These are phyloP conservation scores for Drepanosiphum platanoidis DNA, from an alignment of 2,888 invertebrate genomes.

Conservation along the genomic window DNA sequence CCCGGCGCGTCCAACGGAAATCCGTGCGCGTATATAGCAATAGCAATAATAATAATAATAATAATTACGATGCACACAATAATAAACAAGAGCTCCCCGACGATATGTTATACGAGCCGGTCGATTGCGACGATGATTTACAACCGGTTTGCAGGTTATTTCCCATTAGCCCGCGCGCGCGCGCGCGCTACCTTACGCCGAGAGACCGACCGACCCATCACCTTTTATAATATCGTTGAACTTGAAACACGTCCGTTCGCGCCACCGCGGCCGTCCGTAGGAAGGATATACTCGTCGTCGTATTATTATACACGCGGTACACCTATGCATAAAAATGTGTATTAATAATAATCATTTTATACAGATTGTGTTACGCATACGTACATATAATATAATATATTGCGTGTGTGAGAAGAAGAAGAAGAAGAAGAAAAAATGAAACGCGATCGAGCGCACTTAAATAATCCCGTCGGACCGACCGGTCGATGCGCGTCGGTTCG, in stretches of 20 bases:
- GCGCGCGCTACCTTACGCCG: slow-evolving; percentile 8
- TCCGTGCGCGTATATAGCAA: neutral
- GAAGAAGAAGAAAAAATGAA: no score
- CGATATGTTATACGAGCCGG: slow-evolving; percentile 6
- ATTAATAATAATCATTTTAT: neutral
- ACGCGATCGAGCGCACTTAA: no score
- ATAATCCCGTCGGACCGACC: neutral
- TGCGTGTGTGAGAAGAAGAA: no score
- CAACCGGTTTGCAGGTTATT: slow-evolving; percentile 58
- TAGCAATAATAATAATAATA: neutral
- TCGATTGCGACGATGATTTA: slow-evolving; percentile 51
- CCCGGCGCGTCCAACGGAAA: neutral
- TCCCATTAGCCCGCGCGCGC: slow-evolving; percentile 32
- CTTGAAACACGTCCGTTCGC: slow-evolving; percentile 34
- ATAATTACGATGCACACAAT: slow-evolving; percentile 3
- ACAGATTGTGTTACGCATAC: no score
- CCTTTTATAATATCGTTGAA: slow-evolving; percentile 48
- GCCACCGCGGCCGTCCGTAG: neutral
- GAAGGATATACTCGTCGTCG: no score
- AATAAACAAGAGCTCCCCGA: slow-evolving; percentile 12
- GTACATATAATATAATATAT: no score
- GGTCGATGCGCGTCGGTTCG: neutral
- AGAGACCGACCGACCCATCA: neutral
- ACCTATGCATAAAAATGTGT: neutral
- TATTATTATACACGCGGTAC: neutral